Conservation (phyloP, 2,888 invertebrate genomes). For the Dorcus parallelipipedus region DNA sequence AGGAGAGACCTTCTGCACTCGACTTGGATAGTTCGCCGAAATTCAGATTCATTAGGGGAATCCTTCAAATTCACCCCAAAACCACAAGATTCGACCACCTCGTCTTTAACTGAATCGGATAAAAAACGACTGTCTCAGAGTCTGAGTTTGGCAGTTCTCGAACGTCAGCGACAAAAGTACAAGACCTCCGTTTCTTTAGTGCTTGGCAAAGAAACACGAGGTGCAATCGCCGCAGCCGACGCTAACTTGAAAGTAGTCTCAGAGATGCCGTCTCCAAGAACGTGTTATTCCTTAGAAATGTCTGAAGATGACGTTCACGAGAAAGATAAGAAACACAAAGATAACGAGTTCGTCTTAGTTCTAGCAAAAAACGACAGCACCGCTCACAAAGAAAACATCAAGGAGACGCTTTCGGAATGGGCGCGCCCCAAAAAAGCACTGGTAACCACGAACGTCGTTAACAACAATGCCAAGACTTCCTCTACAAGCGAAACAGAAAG, state of each 20-base stretch:
- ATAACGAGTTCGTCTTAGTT: slow-evolving; percentile 49
- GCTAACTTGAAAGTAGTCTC: slow-evolving; percentile 44
- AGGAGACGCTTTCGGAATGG: slow-evolving; percentile 49
- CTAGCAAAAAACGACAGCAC: slow-evolving; percentile 41
- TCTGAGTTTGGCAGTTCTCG: slow-evolving; percentile 69
- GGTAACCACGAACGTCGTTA: slow-evolving; percentile 41
- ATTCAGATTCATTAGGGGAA: slow-evolving; percentile 40
- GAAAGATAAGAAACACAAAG: slow-evolving; percentile 27
- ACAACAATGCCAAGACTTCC: slow-evolving; percentile 43
- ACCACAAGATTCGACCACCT: slow-evolving; percentile 21
- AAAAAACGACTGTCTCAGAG: slow-evolving; percentile 70
- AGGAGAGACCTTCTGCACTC: slow-evolving; percentile 25
- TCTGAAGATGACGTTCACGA: slow-evolving; percentile 46
- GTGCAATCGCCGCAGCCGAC: slow-evolving; percentile 57
- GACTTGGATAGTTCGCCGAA: slow-evolving; percentile 47
- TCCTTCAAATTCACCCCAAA: background rate
- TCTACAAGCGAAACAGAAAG: slow-evolving; percentile 69
- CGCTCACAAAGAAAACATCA: slow-evolving; percentile 39
- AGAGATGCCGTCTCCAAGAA: slow-evolving; percentile 48
- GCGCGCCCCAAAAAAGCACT: slow-evolving; percentile 44
- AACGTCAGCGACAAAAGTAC: slow-evolving; percentile 51
- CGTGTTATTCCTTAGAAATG: slow-evolving; percentile 50
- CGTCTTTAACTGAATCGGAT: slow-evolving; percentile 59
- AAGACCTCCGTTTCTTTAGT: slow-evolving; percentile 43
- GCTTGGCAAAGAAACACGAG: slow-evolving; percentile 58